Percentiles rank a stretch among this genome's conserved stretches.
phyloP scores from a whole-genome alignment of 1,140 invertebrate species.

The Drosophila bocqueti region DNA sequence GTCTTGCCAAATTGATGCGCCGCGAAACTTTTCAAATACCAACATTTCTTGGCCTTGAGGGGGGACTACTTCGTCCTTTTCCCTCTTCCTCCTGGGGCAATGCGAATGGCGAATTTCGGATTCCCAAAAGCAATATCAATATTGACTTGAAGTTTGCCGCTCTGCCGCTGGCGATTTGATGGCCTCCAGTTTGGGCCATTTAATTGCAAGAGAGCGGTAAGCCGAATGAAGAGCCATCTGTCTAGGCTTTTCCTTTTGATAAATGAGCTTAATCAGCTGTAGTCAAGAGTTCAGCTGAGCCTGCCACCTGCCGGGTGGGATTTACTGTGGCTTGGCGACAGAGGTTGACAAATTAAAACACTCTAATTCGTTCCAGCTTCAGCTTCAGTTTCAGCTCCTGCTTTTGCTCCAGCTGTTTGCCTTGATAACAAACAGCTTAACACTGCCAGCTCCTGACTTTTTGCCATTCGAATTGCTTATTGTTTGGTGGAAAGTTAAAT shows the following conservation, averaged over 20 bases:
- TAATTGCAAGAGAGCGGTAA: conserved; percentile 18
- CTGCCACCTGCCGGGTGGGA: conserved; percentile 21
- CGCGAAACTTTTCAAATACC: conserved; percentile 54
- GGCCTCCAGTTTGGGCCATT: conserved; percentile 19
- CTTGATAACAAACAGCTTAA: conserved; percentile 22
- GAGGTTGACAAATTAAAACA: conserved; percentile 43
- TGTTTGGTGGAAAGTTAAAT: conserved; percentile 18
- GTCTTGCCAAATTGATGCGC: conserved; percentile 54
- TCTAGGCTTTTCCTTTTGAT: conserved; percentile 40
- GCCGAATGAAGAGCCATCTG: conserved; percentile 4
- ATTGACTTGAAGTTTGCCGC: conserved; percentile 49
- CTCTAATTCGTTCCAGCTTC: not conserved
- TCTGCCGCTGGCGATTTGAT: conserved; percentile 20
- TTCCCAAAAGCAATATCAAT: conserved; percentile 62
- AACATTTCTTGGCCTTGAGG: conserved; percentile 32
- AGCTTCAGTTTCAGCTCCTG: not conserved
- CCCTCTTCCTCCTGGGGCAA: not conserved
- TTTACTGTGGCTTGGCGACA: conserved; percentile 8
- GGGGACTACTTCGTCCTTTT: not conserved
- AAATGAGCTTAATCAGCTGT: conserved; percentile 73
- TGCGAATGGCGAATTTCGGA: conserved; percentile 33
- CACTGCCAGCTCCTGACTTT: not conserved
- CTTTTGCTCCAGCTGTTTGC: no score
- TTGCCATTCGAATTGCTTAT: conserved; percentile 8
- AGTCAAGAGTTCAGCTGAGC: conserved; percentile 40